These are phyloP conservation scores for Halichondria panicea DNA, from an alignment of 37 sponge, comb jelly and placozoan genomes.

Conservation along the genomic window DNA sequence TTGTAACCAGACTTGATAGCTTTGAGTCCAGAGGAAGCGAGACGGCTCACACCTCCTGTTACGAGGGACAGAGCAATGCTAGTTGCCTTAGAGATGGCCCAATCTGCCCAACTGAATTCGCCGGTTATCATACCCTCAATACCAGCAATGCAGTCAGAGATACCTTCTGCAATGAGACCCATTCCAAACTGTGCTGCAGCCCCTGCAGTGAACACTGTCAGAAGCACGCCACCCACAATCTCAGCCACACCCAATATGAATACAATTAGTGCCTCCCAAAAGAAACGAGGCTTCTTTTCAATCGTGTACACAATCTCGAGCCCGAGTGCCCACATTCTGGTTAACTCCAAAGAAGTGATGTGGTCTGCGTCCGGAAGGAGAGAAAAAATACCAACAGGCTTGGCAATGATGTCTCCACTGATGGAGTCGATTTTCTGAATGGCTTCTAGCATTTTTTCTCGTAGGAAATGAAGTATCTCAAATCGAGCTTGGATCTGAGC, in stretches of 20 bases:
- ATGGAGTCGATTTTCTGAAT: background rate
- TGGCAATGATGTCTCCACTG: background rate
- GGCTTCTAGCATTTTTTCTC: conserved; percentile 1
- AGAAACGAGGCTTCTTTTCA: conserved; percentile 15
- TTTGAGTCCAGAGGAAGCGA: conserved; percentile 13
- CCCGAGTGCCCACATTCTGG: background rate
- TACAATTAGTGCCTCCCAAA: conserved; percentile 23
- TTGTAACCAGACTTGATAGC: background rate
- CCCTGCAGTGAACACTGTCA: conserved; percentile 13
- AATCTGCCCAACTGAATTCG: background rate
- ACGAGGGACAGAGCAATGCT: conserved; percentile 14
- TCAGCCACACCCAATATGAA: conserved; percentile 14
- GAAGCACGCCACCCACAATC: conserved; percentile 7
- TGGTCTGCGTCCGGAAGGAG: conserved; percentile 6
- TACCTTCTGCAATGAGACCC: conserved; percentile 25
- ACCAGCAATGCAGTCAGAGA: conserved; percentile 32
- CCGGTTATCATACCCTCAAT: conserved; percentile 23
- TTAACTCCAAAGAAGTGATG: conserved; percentile 5
- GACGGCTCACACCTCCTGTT: background rate
- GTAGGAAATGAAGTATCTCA: background rate
- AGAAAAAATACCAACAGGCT: background rate
- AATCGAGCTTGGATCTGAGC: conserved; percentile 8
- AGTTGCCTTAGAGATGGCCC: conserved; percentile 17
- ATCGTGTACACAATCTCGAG: conserved; percentile 1
- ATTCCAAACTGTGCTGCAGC: conserved; percentile 10